These are phyloP conservation scores for Melinaea marsaeus DNA, from an alignment of 2,888 invertebrate genomes.

Conservation along the genomic window DNA sequence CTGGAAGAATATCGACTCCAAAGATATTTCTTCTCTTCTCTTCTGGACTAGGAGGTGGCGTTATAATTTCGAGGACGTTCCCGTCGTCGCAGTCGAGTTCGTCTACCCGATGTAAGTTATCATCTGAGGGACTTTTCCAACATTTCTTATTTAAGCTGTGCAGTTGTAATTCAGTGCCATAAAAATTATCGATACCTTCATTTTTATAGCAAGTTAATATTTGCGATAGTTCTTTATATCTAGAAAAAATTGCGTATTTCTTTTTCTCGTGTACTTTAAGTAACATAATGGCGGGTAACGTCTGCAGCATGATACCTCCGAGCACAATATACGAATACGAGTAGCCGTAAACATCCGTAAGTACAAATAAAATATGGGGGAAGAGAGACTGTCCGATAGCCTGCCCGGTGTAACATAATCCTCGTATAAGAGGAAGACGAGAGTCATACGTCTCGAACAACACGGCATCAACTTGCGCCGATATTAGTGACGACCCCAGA, in stretches of 20 bases:
- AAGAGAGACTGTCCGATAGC: constrained; percentile 66
- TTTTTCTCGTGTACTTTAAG: constrained; percentile 54
- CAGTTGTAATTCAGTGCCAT: constrained; percentile 62
- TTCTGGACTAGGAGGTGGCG: constrained; percentile 69
- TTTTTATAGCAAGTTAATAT: constrained; percentile 63
- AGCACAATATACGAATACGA: constrained; percentile 57
- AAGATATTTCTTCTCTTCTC: constrained; percentile 69
- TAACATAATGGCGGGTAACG: constrained; percentile 60
- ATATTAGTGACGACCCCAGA: constrained; percentile 65
- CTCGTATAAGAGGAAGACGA: constrained; percentile 56
- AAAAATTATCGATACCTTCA: constrained; percentile 48
- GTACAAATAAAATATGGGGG: constrained; percentile 63
- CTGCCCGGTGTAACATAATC: constrained; percentile 64
- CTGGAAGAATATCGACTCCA: constrained; percentile 73
- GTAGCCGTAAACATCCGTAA: constrained; percentile 63
- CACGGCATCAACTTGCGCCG: constrained; percentile 71
- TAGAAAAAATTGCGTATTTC: constrained; percentile 55
- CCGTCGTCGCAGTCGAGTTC: constrained; percentile 43
- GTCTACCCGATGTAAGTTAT: constrained; percentile 52
- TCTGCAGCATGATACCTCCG: constrained; percentile 64
- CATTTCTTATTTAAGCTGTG: constrained; percentile 64
- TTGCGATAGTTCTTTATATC: constrained; percentile 62
- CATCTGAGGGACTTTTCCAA: constrained; percentile 73
- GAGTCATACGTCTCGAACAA: constrained; percentile 70
- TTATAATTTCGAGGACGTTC: constrained; percentile 52